Evolutionary conservation across 2,888 invertebrate genomes (phyloP), one percentile per base, ranked within the genome.

Genomic region (Trissolcus brochymenae): DNA sequence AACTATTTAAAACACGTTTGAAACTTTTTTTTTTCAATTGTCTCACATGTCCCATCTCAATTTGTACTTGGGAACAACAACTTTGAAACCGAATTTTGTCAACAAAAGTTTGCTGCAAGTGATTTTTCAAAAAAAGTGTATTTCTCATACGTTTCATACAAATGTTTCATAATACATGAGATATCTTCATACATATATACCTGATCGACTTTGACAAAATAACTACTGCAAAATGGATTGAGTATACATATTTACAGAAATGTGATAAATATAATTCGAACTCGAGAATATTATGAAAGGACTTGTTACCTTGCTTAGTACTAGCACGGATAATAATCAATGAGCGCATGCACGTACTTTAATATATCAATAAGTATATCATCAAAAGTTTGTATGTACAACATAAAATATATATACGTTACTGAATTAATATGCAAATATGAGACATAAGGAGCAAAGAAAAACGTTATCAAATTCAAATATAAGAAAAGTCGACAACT

Each of bases 321-420:
- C 83, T 85, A 82, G 79, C 79, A 82, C 78, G 82, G 79, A 75
- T 82, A 66, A 79, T 75, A n/a, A n/a, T n/a, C 79, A 85, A 77
- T 82, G 83, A 85, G 84, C 68, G 80, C 85, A 86, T 86, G 86
- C 86, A 79, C 67, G 80, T 73, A 72, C 67, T 76, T 80, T 60
- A 68, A 78, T 76, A 79, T 77, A 78, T 64, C 25, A 25, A 25
- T 75, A n/a, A n/a, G n/a, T n/a, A n/a, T n/a, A n/a, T n/a, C 68
- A 67, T 80, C 55, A 40, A 46, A 60, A 64, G 6, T 55, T 55
- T 55, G 53, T 76, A 71, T 79, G 62, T 80, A 78, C 65, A 77
- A 14, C 11, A 70, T 19, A 64, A 61, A 62, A 56, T 66, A 68
- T 67, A 72, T 67, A 76, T 67, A 67, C 57, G 51, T 19, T 50